phyloP scores from a whole-genome alignment of 1,140 invertebrate species.

The Laodelphax striatellus region DNA sequence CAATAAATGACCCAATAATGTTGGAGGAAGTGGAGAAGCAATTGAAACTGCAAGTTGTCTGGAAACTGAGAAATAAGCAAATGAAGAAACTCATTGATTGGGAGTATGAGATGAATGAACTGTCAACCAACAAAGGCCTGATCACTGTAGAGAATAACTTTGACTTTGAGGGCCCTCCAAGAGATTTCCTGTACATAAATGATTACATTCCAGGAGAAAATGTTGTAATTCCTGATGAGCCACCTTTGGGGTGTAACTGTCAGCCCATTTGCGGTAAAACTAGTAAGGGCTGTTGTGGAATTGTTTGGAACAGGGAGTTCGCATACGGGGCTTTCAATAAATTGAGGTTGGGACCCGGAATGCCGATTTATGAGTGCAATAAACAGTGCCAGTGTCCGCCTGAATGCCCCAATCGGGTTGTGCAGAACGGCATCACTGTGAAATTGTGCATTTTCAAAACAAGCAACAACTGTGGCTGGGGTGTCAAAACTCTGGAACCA shows the following conservation, averaged over 20 bases:
- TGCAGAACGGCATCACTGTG: constrained; percentile 67
- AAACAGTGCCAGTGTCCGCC: constrained; percentile 61
- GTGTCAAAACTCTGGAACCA: constrained; percentile 63
- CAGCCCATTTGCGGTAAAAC: constrained; percentile 31
- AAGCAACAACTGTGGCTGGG: constrained; percentile 81
- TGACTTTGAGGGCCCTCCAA: constrained; percentile 70
- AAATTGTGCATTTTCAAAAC: constrained; percentile 81
- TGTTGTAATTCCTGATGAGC: constrained; percentile 62
- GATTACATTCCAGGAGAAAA: constrained; percentile 56
- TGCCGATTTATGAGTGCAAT: constrained; percentile 89
- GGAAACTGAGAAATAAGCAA: constrained; percentile 38
- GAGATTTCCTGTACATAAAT: constrained; percentile 73
- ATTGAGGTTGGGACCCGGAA: constrained; percentile 56
- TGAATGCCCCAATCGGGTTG: constrained; percentile 73
- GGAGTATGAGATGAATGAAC: constrained; percentile 53
- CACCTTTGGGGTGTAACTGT: constrained; percentile 77
- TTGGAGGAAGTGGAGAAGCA: constrained; percentile 9
- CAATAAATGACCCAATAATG: constrained; percentile 12
- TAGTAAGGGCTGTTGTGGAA: constrained; percentile 44
- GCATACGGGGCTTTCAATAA: constrained; percentile 55
- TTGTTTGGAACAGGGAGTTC: constrained; percentile 46
- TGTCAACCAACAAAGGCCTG: constrained; percentile 33
- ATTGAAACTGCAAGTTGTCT: constrained; percentile 1
- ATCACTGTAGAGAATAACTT: constrained; percentile 66
- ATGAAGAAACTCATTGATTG: constrained; percentile 49